phyloP scores from a whole-genome alignment of 2,113 vertebrate species.

The Clarias gariepinus region DNA sequence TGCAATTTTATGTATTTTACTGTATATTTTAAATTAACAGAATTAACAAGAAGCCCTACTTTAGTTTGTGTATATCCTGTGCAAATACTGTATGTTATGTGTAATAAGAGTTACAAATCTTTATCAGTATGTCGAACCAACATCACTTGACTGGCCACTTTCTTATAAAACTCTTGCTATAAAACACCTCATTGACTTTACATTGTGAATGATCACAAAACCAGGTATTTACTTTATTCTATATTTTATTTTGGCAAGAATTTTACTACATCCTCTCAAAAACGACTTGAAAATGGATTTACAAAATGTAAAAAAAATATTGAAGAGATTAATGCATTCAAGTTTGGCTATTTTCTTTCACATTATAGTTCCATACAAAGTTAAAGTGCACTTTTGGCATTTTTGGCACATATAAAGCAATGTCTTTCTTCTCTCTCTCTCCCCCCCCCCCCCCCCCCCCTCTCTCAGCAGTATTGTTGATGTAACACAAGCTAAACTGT shows the following conservation, averaged over 20 bases:
- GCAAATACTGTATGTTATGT: background rate
- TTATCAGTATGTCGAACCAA: background rate
- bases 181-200: background rate
- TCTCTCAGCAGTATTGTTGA: background rate
- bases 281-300: background rate
- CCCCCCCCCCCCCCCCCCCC: constrained; percentile 5
- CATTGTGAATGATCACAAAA: background rate
- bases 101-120: background rate
- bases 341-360: constrained; percentile 7
- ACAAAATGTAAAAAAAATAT: too few relatives aligned
- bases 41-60: background rate
- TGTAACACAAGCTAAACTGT: background rate
- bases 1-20: background rate
- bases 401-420: constrained; percentile 4
- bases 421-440: constrained; percentile 46
- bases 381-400: background rate
- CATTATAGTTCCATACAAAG: background rate
- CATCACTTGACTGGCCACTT: background rate
- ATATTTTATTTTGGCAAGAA: constrained; percentile 15
- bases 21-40: background rate
- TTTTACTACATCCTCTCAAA: background rate
- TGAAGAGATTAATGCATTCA: constrained; percentile 23
- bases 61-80: background rate
- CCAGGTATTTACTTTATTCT: background rate
- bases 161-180: background rate